Base-by-base conservation (phyloP, 1,140 invertebrate species). In the Drosophila azteca region DNA sequence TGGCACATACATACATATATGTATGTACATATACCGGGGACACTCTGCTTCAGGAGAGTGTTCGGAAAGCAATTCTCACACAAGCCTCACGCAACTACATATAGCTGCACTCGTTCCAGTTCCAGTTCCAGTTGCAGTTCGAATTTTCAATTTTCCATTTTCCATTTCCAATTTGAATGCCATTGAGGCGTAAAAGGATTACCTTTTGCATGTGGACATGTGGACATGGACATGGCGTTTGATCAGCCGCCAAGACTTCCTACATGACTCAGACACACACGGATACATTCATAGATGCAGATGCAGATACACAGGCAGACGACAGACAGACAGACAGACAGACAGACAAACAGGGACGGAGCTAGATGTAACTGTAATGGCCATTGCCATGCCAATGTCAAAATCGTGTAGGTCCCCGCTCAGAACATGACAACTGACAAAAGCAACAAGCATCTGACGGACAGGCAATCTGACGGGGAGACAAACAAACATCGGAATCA, bases 171-270 rank as follows among this genome's bases (percentile, higher is more conserved):
- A 72, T 81, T 70, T 73, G 41, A 73, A 61, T 69, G 48, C 73
- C 78, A 75, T 41, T 68, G 64, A 77, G 69, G 63, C 78, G 60
- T 78, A 78, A 82, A 81, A 69, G 81, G 81, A 85, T 82, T 85
- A 85, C 71, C 78, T 75, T 68, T 70, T 64, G 73, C 80, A 87
- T 82, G 74, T 61, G 35, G 35, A 39, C 80, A 87, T 82, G 74
- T 61, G 35, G 35, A 39, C 35, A 39, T 39, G 70, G 41, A 65
- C 62, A 58, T 5, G 46, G 17, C 63, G 51, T 75, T 76, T 76
- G 73, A 76, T 76, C 64, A 49, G 57, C 73, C 73, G 73, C 72
- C 63, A 43, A 51, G 50, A 68, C 73, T 75, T 76, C 70, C 70
- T 74, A 69, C 67, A 58, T 70, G 67, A 44, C 29, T 26, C 50